These are phyloP conservation scores for Crossoptilon crossoptilon DNA, from an alignment of 2,797 vertebrate genomes.

Conservation along the genomic window DNA sequence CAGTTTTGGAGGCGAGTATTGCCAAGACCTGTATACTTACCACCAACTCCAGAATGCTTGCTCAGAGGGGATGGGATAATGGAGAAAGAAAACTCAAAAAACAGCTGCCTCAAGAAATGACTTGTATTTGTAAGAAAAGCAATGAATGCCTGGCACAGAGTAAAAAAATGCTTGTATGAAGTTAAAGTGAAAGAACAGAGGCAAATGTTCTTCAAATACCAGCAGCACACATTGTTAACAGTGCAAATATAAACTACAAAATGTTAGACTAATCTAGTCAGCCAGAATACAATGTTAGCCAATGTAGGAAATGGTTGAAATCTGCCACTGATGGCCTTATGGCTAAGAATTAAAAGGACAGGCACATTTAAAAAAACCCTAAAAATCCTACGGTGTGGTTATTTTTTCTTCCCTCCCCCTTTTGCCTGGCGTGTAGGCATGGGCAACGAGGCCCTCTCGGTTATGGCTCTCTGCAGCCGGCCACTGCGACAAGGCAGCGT, in stretches of 20 bases:
- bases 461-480: slow-evolving; percentile 81
- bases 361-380: slow-evolving; percentile 77
- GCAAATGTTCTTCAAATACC: slow-evolving; percentile 79
- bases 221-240: slow-evolving; percentile 80
- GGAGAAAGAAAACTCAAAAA: slow-evolving; percentile 81
- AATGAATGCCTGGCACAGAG: slow-evolving; percentile 80
- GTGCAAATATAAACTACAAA: slow-evolving; percentile 80
- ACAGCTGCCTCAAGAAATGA: slow-evolving; percentile 80
- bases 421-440: slow-evolving; percentile 79
- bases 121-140: slow-evolving; percentile 81
- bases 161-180: slow-evolving; percentile 79
- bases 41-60: slow-evolving; percentile 73
- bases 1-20: slow-evolving; percentile 75
- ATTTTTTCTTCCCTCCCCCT: slow-evolving; percentile 80
- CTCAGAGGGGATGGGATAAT: slow-evolving; percentile 72
- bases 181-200: slow-evolving; percentile 78
- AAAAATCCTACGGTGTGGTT: slow-evolving; percentile 74
- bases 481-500: slow-evolving; percentile 79
- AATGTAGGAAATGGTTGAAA: slow-evolving; percentile 78
- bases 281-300: slow-evolving; percentile 79
- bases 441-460: slow-evolving; percentile 78
- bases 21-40: slow-evolving; percentile 79
- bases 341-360: slow-evolving; percentile 81
- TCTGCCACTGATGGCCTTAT: slow-evolving; percentile 79
- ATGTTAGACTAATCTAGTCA: slow-evolving; percentile 81